These are phyloP conservation scores for Ochotona curzoniae DNA, from an alignment of 2,113 vertebrate genomes.

Conservation along the genomic window DNA sequence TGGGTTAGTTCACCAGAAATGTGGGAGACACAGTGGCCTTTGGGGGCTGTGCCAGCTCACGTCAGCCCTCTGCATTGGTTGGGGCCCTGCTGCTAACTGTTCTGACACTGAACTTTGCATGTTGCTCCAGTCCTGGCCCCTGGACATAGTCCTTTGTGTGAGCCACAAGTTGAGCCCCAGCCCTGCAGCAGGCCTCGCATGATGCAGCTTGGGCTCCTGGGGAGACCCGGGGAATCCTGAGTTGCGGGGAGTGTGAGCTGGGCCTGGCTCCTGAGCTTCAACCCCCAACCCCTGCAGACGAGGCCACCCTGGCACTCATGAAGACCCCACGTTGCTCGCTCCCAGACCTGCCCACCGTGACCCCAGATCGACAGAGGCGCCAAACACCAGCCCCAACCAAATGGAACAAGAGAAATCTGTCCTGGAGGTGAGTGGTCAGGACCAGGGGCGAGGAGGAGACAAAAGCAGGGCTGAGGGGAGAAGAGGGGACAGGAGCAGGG, in stretches of 20 bases:
- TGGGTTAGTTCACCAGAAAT: conserved; percentile 86
- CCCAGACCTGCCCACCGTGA: conserved; percentile 88
- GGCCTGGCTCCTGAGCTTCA: not conserved
- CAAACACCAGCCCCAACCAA: conserved; percentile 86
- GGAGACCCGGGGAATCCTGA: fast-evolving
- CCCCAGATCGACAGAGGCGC: conserved; percentile 86
- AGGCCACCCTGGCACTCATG: conserved; percentile 94
- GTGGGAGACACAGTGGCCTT: not conserved
- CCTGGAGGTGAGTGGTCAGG: conserved; percentile 92
- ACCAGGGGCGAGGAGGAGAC: not conserved
- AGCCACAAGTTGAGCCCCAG: not conserved
- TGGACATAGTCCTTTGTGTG: too few species aligned
- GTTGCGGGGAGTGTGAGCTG: fast-evolving
- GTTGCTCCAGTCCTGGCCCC: too few species aligned
- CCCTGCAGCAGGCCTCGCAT: not conserved
- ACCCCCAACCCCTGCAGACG: conserved; percentile 83
- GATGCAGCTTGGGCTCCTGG: too few species aligned
- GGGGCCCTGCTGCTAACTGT: not conserved
- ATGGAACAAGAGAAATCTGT: conserved; percentile 96
- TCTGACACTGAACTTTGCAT: not conserved
- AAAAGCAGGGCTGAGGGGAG: not conserved
- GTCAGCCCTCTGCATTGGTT: not conserved
- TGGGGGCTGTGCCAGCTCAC: too few species aligned
- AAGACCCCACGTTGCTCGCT: conserved; percentile 97
- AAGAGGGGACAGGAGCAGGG: too few species aligned